Evolutionary conservation across 2,113 vertebrate species (phyloP).

Genomic region (Mionectes macconnelli): DNA sequence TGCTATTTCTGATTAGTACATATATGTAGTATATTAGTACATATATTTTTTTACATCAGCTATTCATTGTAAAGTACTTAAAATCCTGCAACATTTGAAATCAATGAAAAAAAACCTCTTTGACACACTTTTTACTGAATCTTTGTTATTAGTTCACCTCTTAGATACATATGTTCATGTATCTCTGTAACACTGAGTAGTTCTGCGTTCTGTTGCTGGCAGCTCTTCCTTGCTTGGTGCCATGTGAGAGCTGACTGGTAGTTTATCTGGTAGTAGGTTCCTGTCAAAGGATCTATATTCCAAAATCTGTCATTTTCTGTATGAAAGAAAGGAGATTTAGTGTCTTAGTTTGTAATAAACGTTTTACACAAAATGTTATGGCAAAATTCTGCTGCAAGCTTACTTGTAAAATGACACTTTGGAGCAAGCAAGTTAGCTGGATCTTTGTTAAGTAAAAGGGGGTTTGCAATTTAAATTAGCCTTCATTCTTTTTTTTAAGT

Average conservation of each 20-base stretch:
- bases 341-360: background rate
- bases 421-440: background rate
- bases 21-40: no score
- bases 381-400: background rate
- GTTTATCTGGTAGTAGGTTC: conserved; percentile 86
- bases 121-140: background rate
- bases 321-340: background rate
- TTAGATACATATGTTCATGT: conserved; percentile 86
- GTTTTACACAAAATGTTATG: background rate
- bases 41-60: background rate
- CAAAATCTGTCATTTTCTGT: conserved; percentile 71
- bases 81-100: background rate
- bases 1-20: background rate
- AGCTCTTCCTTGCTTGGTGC: conserved; percentile 89
- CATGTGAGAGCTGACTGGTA: conserved; percentile 81
- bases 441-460: background rate
- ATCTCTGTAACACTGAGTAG: conserved; percentile 87
- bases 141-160: conserved; percentile 73
- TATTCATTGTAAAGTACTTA: background rate
- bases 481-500: background rate
- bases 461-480: background rate
- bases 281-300: conserved; percentile 83
- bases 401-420: background rate
- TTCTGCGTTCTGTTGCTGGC: conserved; percentile 86
- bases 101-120: background rate